Evolutionary conservation across 2,113 vertebrate genomes (phyloP).

Genomic region (Pluvialis apricaria): DNA sequence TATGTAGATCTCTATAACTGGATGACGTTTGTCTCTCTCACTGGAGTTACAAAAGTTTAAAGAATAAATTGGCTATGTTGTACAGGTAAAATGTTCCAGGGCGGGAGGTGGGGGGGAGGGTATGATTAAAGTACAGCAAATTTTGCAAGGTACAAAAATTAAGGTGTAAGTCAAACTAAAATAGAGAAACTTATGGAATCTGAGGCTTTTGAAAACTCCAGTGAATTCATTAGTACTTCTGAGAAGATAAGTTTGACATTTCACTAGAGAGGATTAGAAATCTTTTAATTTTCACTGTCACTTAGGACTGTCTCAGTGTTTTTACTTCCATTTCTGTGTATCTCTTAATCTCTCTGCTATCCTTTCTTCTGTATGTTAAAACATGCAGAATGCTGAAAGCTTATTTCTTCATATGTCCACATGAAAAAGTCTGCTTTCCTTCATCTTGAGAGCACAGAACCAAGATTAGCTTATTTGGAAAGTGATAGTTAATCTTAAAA

Average conservation of each 20-base stretch:
- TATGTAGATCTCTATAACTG: background rate
- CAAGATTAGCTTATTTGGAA: background rate
- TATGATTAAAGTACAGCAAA: background rate
- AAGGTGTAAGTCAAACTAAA: background rate
- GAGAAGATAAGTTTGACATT: background rate
- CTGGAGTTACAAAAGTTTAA: background rate
- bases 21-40: background rate
- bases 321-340: background rate
- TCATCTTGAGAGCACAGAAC: background rate
- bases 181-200: background rate
- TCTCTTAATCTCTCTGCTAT: background rate
- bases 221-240: background rate
- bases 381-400: background rate
- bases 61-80: background rate
- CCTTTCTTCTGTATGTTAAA: background rate
- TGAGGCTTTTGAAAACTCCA: background rate
- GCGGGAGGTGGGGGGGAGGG: rapidly evolving
- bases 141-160: background rate
- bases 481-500: background rate
- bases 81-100: background rate
- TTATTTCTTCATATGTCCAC: background rate
- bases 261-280: background rate
- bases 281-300: background rate
- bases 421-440: background rate
- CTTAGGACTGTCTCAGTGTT: background rate